Evolutionary conservation across 37 sponge, comb jelly and placozoan species (phyloP).

Genomic region (Corticium candelabrum): DNA sequence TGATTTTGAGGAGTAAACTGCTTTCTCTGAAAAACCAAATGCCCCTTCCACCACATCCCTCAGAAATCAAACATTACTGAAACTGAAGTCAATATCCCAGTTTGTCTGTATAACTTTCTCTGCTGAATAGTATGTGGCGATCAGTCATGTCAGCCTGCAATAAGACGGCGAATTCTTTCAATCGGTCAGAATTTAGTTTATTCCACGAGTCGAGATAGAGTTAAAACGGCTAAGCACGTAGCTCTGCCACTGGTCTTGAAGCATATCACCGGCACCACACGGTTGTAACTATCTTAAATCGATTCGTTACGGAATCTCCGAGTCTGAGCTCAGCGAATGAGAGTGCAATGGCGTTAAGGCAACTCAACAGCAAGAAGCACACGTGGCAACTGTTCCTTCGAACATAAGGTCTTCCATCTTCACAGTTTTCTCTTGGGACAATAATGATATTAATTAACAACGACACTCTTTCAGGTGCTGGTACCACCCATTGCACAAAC

Average conservation of each 20-base stretch:
- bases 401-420: neutral
- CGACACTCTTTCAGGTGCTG: neutral
- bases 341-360: too few relatives aligned
- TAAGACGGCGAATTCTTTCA: neutral
- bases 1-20: too few relatives aligned
- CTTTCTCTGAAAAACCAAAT: neutral
- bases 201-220: neutral
- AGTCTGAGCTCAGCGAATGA: neutral
- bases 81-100: neutral
- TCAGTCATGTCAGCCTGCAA: neutral
- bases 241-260: neutral
- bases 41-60: neutral
- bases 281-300: neutral
- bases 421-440: neutral
- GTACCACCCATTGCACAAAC: neutral
- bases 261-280: neutral
- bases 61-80: neutral
- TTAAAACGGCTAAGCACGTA: neutral
- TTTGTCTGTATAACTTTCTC: neutral
- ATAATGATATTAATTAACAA: neutral
- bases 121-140: neutral
- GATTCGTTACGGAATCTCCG: neutral
- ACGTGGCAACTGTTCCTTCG: neutral
- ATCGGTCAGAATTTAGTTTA: neutral
- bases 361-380: neutral